Conservation (phyloP, 2,888 invertebrate species). For the Pantelozetes paolii region DNA sequence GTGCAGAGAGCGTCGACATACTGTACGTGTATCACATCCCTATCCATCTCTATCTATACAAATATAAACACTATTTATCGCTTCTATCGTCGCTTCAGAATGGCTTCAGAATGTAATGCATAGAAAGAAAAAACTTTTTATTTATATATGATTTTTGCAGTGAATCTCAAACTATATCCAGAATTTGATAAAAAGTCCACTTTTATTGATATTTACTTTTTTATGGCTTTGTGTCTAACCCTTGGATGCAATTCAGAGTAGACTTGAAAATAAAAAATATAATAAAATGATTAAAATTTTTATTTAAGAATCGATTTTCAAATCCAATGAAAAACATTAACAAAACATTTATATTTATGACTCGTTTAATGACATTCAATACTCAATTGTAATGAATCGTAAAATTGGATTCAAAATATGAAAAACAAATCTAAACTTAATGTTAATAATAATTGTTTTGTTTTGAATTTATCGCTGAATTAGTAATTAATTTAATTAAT, state of each 20-base stretch:
- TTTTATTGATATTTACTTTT: neutral
- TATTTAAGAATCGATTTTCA: neutral
- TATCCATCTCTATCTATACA: neutral
- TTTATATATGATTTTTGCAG: too few species aligned
- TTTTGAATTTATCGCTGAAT: neutral
- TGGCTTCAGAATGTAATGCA: neutral
- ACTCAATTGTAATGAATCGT: too few species aligned
- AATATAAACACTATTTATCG: neutral
- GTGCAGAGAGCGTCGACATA: neutral
- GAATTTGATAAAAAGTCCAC: neutral
- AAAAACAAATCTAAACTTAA: neutral
- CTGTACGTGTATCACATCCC: neutral
- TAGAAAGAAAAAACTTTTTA: neutral
- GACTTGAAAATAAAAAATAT: neutral
- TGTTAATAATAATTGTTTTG: neutral
- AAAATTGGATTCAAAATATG: too few species aligned
- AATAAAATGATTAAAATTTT: neutral
- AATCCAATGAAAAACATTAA: neutral
- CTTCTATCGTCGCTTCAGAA: neutral
- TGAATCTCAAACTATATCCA: too few species aligned
- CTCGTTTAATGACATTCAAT: neutral
- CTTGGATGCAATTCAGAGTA: neutral
- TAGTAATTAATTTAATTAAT: neutral
- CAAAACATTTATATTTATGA: neutral
- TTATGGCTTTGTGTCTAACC: neutral